phyloP scores from a whole-genome alignment of 2,888 invertebrate genomes.

The Criorhina ranunculi region DNA sequence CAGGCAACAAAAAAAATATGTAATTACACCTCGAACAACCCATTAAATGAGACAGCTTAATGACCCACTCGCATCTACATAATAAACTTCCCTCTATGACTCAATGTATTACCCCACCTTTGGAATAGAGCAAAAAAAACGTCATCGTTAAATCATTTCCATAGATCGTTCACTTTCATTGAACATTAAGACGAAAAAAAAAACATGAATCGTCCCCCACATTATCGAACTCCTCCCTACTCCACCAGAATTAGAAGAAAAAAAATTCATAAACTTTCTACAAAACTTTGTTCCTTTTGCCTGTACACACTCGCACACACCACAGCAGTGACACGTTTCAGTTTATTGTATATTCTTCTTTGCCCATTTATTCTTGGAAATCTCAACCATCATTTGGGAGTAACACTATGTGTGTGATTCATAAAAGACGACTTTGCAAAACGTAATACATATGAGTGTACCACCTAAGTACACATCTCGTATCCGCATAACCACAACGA shows the following conservation, averaged over 20 bases:
- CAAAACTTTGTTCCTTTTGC: slow-evolving; percentile 4
- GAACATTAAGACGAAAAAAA: slow-evolving; percentile 7
- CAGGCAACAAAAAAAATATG: not conserved
- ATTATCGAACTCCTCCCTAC: slow-evolving; percentile 6
- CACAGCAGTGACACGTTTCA: slow-evolving; percentile 64
- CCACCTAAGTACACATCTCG: slow-evolving; percentile 8
- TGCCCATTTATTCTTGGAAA: slow-evolving; percentile 55
- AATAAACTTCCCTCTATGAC: slow-evolving; percentile 19
- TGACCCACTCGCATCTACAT: slow-evolving; percentile 20
- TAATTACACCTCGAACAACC: slow-evolving; percentile 15
- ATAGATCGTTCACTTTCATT: slow-evolving; percentile 1
- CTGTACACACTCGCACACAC: slow-evolving; percentile 8
- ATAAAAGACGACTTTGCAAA: slow-evolving; percentile 30
- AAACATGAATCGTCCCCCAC: slow-evolving; percentile 17
- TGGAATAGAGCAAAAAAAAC: not conserved
- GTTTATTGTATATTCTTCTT: slow-evolving; percentile 50
- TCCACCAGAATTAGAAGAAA: not conserved
- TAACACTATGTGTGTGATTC: slow-evolving; percentile 48
- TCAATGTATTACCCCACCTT: slow-evolving; percentile 21
- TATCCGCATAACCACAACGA: not conserved
- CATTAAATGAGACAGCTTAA: slow-evolving; percentile 13
- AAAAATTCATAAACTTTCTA: slow-evolving; percentile 38
- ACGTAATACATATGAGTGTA: slow-evolving; percentile 41
- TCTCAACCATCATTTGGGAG: slow-evolving; percentile 39
- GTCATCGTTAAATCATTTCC: not conserved